phyloP scores from a whole-genome alignment of 2,113 vertebrate species.

The Australoheros scitulus region DNA sequence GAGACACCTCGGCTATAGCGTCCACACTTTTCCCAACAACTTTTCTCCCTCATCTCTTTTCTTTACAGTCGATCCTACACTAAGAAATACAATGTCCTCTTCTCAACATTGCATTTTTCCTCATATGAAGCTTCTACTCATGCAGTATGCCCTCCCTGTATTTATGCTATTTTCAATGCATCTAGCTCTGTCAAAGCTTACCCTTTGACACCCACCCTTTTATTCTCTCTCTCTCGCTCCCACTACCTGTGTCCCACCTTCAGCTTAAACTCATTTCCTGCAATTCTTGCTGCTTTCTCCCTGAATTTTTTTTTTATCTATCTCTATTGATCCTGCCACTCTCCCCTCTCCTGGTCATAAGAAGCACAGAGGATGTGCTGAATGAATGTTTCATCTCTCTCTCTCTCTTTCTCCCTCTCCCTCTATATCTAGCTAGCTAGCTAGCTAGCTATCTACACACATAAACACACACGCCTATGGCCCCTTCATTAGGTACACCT shows the following conservation, averaged over 20 bases:
- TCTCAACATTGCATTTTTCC: constrained; percentile 28
- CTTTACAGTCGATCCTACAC: constrained; percentile 23
- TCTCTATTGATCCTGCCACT: neutral
- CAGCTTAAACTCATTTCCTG: constrained; percentile 18
- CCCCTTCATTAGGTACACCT: neutral
- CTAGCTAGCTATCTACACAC: no score
- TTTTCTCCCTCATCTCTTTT: neutral
- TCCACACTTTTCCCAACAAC: neutral
- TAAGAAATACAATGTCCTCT: constrained; percentile 40
- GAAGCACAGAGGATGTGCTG: neutral
- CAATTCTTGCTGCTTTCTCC: constrained; percentile 1
- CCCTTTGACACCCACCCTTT: constrained; percentile 44
- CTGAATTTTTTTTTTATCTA: neutral
- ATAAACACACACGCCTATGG: neutral
- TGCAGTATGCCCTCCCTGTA: constrained; percentile 18
- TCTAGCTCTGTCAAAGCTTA: constrained; percentile 53
- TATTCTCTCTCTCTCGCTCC: constrained; percentile 6
- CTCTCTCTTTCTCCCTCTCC: neutral
- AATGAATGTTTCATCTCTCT: neutral
- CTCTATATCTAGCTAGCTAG: no score
- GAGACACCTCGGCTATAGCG: neutral
- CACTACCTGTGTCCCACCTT: constrained; percentile 13
- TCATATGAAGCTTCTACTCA: constrained; percentile 15
- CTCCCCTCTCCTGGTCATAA: neutral
- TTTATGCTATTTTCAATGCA: constrained; percentile 35